Conservation (phyloP, 2,113 vertebrate genomes). For the Arenaria interpres region DNA sequence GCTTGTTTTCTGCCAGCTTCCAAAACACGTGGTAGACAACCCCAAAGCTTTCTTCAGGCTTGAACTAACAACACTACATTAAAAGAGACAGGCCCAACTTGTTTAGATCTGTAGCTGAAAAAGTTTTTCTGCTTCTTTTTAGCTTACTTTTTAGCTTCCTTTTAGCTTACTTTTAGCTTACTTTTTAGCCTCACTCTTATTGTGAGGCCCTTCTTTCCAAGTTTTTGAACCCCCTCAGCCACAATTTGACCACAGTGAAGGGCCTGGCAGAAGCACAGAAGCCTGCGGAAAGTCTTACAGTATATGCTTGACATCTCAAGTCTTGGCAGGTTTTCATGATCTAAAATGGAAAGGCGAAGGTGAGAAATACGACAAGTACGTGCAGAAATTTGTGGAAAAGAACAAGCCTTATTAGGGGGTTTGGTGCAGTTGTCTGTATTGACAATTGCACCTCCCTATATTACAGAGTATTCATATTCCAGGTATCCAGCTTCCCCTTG, state of each 20-base stretch:
- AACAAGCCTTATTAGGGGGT: background rate
- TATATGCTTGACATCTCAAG: background rate
- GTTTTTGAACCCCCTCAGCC: background rate
- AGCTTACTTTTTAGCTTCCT: background rate
- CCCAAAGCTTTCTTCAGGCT: background rate
- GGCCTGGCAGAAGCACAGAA: background rate
- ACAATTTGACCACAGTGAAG: background rate
- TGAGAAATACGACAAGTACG: background rate
- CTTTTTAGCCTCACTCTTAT: no score
- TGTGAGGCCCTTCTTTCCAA: background rate
- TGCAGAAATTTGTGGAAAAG: background rate
- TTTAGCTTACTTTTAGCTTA: no score
- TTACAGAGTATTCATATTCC: background rate
- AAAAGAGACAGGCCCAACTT: background rate
- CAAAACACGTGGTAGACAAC: background rate
- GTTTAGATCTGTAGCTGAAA: background rate
- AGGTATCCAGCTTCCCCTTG: background rate
- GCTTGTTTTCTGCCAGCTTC: background rate
- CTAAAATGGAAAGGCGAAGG: background rate
- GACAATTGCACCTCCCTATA: background rate
- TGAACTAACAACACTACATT: background rate
- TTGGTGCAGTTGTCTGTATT: background rate
- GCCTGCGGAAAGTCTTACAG: background rate
- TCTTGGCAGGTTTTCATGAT: background rate
- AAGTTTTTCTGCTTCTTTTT: background rate